These are phyloP conservation scores for Prolemur simus DNA, from an alignment of 2,113 vertebrate species.

Conservation along the genomic window DNA sequence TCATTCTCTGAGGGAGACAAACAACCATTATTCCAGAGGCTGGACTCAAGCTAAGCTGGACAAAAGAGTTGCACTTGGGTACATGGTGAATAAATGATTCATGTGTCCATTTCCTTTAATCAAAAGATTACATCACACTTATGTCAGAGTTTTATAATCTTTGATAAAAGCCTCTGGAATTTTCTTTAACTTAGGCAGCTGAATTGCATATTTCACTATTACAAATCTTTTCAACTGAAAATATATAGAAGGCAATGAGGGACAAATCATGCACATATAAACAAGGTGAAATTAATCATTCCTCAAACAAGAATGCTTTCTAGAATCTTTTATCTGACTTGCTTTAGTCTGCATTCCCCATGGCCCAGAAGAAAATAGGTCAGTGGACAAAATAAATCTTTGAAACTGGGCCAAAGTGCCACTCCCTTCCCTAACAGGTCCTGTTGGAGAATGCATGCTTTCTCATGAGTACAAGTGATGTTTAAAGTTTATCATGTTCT, in stretches of 20 bases:
- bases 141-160: neutral
- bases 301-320: neutral
- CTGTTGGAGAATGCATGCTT: neutral
- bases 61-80: constrained; percentile 46
- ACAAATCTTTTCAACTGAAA: constrained; percentile 19
- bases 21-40: constrained; percentile 18
- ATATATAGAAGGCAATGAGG: neutral
- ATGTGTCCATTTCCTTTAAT: constrained; percentile 35
- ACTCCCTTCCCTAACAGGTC: neutral
- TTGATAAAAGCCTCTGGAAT: neutral
- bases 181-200: neutral
- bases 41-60: neutral
- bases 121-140: constrained; percentile 7
- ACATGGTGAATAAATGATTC: constrained; percentile 29
- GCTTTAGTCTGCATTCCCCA: neutral
- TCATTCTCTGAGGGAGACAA: constrained; percentile 6
- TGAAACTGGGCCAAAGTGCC: neutral
- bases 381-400: neutral
- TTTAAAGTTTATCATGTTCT: neutral
- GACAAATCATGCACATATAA: constrained; percentile 18
- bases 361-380: neutral
- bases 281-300: neutral
- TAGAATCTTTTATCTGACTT: neutral
- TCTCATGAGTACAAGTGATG: neutral
- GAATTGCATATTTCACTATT: neutral